A percentile compares a stretch with the other conserved stretches of the same genome.
Evolutionary conservation across 2,113 vertebrate species (phyloP).

Genomic region (Macrotis lagotis): DNA sequence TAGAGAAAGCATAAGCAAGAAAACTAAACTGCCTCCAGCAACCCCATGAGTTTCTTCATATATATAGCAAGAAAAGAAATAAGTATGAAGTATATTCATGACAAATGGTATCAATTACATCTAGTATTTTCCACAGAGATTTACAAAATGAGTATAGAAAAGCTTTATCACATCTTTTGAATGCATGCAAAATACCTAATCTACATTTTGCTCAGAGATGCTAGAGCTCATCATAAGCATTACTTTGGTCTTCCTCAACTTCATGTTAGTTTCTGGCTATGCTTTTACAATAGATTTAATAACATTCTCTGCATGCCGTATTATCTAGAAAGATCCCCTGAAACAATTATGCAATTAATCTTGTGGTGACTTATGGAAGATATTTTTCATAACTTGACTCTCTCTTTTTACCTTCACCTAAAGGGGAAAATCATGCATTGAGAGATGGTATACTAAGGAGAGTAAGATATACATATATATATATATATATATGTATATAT

Average conservation of each 20-base stretch:
- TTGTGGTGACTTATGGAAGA: background rate
- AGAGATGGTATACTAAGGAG: background rate
- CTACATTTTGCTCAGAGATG: constrained; percentile 5
- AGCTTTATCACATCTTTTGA: background rate
- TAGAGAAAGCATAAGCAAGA: constrained; percentile 17
- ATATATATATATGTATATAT: too few species aligned
- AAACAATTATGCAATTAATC: background rate
- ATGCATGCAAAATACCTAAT: background rate
- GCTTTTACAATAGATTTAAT: background rate
- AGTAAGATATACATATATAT: too few species aligned
- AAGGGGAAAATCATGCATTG: background rate
- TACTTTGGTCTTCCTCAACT: background rate
- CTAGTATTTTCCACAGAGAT: constrained; percentile 48
- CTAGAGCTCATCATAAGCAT: background rate
- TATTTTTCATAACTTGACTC: background rate
- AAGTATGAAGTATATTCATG: constrained; percentile 35
- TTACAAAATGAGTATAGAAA: constrained; percentile 13
- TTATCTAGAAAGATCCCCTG: background rate
- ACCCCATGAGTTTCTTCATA: constrained; percentile 31
- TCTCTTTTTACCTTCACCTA: constrained; percentile 6
- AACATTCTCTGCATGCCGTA: background rate
- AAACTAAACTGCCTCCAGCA: constrained; percentile 44
- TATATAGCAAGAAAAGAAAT: constrained; percentile 55
- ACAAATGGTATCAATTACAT: constrained; percentile 61
- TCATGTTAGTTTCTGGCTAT: background rate